Base-by-base conservation (phyloP, 2,113 vertebrate genomes). In the Gopherus flavomarginatus region DNA sequence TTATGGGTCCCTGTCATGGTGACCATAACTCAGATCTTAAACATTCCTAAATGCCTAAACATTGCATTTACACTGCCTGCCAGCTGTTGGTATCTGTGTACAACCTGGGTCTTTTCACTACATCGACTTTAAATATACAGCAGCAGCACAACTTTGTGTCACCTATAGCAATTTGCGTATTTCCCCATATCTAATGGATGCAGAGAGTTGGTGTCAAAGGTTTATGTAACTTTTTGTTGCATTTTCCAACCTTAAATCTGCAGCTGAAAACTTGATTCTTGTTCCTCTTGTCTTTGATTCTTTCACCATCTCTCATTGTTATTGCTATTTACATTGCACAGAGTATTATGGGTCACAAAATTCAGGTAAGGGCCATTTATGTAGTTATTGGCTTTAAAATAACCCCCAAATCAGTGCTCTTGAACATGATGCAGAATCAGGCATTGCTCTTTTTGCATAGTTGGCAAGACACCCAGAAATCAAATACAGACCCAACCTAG, bases 181-280 rank as follows among this genome's bases (percentile, higher is more conserved):
- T 85, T 89, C 56, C 47, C 6, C 12, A 12, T 22, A 77, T 44
- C 21, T 44, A 78, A 87, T 57, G 42, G 29, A 50, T 1, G 88
- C 54, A 87, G 65, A 85, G 11, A 42, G 21, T 44, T 77, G 35
- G 22, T 56, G 79, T 3, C 69, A 12, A 50, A 91, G 82, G 72
- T 69, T 80, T 47, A 9, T 19, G 24, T 65, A 31, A 22, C 35
- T 12, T 80, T 88, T 85, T 84, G 3, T 13, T 50, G 50, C 81
- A 81, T 94, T 89, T 75, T 49, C 38, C 27, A 86, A 84, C 83
- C 78, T 91, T 88, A 77, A 27, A 44, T 29, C 54, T 82, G 24
- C 14, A 5, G 82, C 22, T 57, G 27, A 88, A 35, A 44, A 24
- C 38, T 42, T 5, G 11, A 26, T 77, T 77, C 38, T 19, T 84